Evolutionary conservation across 35 echinoderm and acorn worm species (phyloP), one percentile per base, ranked within the genome.

Genomic region (Heliocidaris tuberculata): DNA sequence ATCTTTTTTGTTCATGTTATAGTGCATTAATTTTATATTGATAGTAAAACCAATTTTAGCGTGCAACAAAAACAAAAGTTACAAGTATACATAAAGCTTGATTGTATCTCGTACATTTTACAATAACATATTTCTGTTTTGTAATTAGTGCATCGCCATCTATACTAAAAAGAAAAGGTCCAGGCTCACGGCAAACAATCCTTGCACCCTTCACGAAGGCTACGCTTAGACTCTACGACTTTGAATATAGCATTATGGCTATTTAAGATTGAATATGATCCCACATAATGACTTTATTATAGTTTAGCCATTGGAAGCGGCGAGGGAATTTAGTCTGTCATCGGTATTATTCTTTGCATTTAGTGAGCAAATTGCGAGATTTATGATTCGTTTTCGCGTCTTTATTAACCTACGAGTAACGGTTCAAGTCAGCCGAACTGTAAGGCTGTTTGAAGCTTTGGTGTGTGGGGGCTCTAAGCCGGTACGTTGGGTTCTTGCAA

Each of bases 361-460:
- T 48, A 48, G 31, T 48, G 87, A 89, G 87, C 87, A 89, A 89
- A 89, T 89, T 89, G 87, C 87, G 10, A 89, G 87, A 89, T 89
- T 89, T 89, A 89, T 89, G 87, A 48, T 89, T 47, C 87, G 87
- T 89, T 89, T 89, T 89, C 29, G 31, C 47, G 87, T 89, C 87
- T 89, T 6, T 89, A 89, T 89, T 89, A 89, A 89, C 87, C 87
- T 31, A 2, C 12, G 15, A 15, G 29, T 19, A 24, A 32, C 87
- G 87, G 87, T 89, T 89, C 87, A 89, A 89, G 87, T 89, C 29
- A 13, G 7, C 1, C 29, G 31, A 89, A 6, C 85, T 13, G 47
- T 47, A 48, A 89, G 31, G 31, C 31, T 32, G 47, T 47, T 88
- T 88, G 31, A 13, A 17, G 87, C 87, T 47, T 47, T 47, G 87